Conservation (phyloP, 2,113 vertebrate species). For the Ranitomeya variabilis region DNA sequence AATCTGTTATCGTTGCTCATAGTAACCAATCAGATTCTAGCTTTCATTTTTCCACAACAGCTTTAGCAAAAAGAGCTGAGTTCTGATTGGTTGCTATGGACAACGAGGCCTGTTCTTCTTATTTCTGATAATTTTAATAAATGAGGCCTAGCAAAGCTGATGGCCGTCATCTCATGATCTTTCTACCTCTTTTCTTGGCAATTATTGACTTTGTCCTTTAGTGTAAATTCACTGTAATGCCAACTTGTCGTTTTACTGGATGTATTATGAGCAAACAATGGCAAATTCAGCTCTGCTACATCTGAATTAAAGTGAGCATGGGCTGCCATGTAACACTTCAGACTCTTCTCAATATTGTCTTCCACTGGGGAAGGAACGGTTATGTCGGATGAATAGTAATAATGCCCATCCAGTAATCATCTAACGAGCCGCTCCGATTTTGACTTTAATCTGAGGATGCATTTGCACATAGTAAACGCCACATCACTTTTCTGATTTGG, state of each 20-base stretch:
- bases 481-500: constrained; percentile 34
- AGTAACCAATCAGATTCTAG: neutral
- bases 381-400: neutral
- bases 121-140: too few species aligned
- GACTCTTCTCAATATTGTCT: neutral
- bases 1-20: neutral
- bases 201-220: neutral
- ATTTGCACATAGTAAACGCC: constrained; percentile 23
- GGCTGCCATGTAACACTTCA: neutral
- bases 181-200: neutral
- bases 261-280: neutral
- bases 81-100: neutral
- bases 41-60: neutral
- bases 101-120: neutral
- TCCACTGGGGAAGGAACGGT: neutral
- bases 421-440: neutral
- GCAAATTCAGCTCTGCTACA: neutral
- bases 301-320: neutral
- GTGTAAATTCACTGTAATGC: neutral
- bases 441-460: constrained; percentile 28
- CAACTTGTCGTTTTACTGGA: neutral
- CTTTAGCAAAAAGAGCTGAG: neutral
- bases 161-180: neutral
- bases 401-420: neutral
- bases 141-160: neutral